Evolutionary conservation across 2,888 invertebrate species (phyloP).

Genomic region (Leptopilina syphax): DNA sequence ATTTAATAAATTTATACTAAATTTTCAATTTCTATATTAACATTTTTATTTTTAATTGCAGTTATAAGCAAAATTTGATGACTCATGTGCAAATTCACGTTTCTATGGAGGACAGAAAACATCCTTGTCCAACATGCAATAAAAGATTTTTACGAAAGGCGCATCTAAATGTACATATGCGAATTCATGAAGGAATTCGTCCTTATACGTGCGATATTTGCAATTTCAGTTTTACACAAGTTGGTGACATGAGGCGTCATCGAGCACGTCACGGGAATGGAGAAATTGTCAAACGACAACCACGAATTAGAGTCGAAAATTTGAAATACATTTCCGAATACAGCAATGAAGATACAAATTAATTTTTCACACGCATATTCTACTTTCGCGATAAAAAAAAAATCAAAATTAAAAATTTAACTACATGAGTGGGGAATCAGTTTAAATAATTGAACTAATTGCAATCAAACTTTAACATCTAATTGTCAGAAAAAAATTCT

Average conservation of each 20-base stretch:
- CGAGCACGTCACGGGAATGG: constrained; percentile 57
- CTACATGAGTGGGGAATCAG: too few relatives aligned
- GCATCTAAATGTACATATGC: constrained; percentile 61
- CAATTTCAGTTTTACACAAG: constrained; percentile 62
- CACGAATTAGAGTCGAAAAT: neutral
- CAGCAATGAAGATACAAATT: constrained; percentile 19
- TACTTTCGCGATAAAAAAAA: neutral
- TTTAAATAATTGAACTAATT: too few relatives aligned
- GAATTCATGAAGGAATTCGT: constrained; percentile 63
- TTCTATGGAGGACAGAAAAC: constrained; percentile 60
- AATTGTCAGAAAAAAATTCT: too few relatives aligned
- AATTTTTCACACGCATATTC: neutral
- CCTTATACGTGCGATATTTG: constrained; percentile 65
- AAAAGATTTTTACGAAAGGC: constrained; percentile 61
- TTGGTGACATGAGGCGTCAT: constrained; percentile 63
- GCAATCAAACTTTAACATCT: too few relatives aligned
- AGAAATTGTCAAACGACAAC: constrained; percentile 42
- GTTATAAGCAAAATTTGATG: constrained; percentile 61
- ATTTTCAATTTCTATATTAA: too few relatives aligned
- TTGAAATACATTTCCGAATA: neutral
- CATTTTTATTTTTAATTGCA: constrained; percentile 46
- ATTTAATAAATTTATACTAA: too few relatives aligned
- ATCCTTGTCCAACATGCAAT: constrained; percentile 60
- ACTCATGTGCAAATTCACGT: constrained; percentile 60
- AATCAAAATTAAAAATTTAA: too few relatives aligned